Evolutionary conservation across 23 tunicate species (phyloP), one percentile per base, ranked within the genome.

Genomic region (Diplosoma virens): DNA sequence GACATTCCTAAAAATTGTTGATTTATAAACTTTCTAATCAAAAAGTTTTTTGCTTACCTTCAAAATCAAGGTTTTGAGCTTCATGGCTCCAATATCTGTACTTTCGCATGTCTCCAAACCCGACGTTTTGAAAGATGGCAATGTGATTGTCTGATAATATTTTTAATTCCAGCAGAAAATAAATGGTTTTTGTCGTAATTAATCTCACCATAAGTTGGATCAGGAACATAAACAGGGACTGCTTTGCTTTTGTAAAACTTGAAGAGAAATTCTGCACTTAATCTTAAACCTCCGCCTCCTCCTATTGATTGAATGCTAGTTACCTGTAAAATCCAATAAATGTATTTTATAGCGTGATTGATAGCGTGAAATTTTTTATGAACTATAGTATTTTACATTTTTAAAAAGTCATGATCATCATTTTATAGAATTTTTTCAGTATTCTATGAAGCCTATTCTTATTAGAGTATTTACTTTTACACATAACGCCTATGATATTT

Each of bases 181-280:
- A n/a, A n/a, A n/a, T n/a, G n/a, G n/a, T n/a, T 6, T 9, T 7
- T 58, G 20, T 20, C 5, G 25, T 5, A n/a, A 30, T 7, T 41
- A 25, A 11, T 55, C 76, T 69, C 28, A 83, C 93, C 98, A 93
- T 93, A 93, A 24, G 94, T 87, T 24, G 98, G 98, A 60, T 81
- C 87, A n/a, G 98, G 77, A 32, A 79, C 67, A 58, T 50, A 73
- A 20, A 93, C 98, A 17, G 80, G 6, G n/a, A n/a, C n/a, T n/a
- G n/a, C n/a, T 27, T 75, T 54, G 32, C 55, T 71, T 59, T 86
- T 82, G 80, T 81, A 93, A 67, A 67, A 90, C n/a, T 76, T 55
- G 25, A 35, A 63, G 2, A 93, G 47, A 73, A 93, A 93, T 32
- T 87, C 94, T 2, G 98, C 98, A 53, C 83, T 94, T 33, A 93